Evolutionary conservation across 2,113 vertebrate genomes (phyloP), one percentile per base, ranked within the genome.

Genomic region (Coptodon rendalli): DNA sequence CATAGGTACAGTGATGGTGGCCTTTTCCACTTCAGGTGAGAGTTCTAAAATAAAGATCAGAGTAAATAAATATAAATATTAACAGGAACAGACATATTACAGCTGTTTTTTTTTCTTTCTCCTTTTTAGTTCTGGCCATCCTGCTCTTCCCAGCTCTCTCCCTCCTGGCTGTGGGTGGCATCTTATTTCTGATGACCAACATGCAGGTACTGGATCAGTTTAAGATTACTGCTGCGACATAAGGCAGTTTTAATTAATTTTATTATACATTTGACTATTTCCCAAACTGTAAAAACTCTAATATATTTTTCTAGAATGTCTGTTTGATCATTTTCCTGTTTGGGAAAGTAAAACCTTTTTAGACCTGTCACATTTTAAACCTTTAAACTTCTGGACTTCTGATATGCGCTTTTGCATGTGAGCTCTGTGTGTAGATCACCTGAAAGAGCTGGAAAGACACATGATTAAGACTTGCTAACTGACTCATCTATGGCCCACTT

Each of bases 111-210:
- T 59, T 61, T 61, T 53, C 11, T 86, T 76, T 83, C 29, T 11
- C 61, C 31, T 78, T 27, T 7, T 50, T 94, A 99, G 98, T 34
- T 34, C 81, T 93, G 0, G 95, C 97, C 0, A 2, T 93, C 86
- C 91, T 98, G 83, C 96, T 99, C 22, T 99, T 97, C 90, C 97
- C 97, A 0, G 97, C 98, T 34, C 93, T 98, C 83, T 93, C 97
- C 6, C 80, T 97, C 90, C 86, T 99, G 6, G 93, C 97, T 0
- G 92, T 97, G 3, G 98, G 98, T 0, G 98, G 98, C 9, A 96
- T 98, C 68, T 91, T 98, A 83, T 95, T 99, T 78, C 96, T 99
- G 56, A 91, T 99, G 36, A 98, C 98, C 87, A 99, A 99, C 90
- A 98, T 99, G 93, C 98, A 99, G 98, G 98, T 98, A 88, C 17